Evolutionary conservation across 2,113 vertebrate genomes (phyloP).

Genomic region (Cololabis saira): DNA sequence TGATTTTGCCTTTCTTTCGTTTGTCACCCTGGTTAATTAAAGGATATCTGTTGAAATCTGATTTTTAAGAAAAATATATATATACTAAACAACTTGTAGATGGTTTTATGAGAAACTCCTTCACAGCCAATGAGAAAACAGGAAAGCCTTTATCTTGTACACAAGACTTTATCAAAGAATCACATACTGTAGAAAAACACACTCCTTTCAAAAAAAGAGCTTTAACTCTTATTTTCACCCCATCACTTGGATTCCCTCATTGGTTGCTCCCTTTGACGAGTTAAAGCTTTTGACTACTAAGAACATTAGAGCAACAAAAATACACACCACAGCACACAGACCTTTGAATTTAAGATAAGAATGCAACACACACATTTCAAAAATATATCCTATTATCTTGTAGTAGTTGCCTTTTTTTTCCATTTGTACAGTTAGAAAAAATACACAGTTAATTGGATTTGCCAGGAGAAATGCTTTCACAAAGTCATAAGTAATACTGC

Average conservation of each 20-base stretch:
- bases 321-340: slow-evolving; percentile 71
- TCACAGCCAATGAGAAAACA: slow-evolving; percentile 60
- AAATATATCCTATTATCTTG: slow-evolving; percentile 73
- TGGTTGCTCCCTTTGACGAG: slow-evolving; percentile 32
- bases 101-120: slow-evolving; percentile 29
- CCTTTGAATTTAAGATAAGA: slow-evolving; percentile 63
- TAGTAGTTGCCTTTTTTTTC: slow-evolving; percentile 46
- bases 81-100: slow-evolving; percentile 46
- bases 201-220: slow-evolving; percentile 45
- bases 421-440: slow-evolving; percentile 66
- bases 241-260: slow-evolving; percentile 34
- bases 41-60: slow-evolving; percentile 50
- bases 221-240: slow-evolving; percentile 40
- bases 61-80: slow-evolving; percentile 67
- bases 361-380: slow-evolving; percentile 74
- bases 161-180: slow-evolving; percentile 84
- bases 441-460: slow-evolving; percentile 62
- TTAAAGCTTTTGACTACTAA: slow-evolving; percentile 60
- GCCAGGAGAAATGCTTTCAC: slow-evolving; percentile 43
- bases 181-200: slow-evolving; percentile 75
- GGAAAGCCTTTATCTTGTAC: slow-evolving; percentile 64
- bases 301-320: slow-evolving; percentile 67
- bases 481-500: slow-evolving; percentile 58
- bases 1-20: slow-evolving; percentile 28
- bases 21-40: slow-evolving; percentile 64